Evolutionary conservation across 2,113 vertebrate genomes (phyloP).

Genomic region (Odobenus rosmarus): DNA sequence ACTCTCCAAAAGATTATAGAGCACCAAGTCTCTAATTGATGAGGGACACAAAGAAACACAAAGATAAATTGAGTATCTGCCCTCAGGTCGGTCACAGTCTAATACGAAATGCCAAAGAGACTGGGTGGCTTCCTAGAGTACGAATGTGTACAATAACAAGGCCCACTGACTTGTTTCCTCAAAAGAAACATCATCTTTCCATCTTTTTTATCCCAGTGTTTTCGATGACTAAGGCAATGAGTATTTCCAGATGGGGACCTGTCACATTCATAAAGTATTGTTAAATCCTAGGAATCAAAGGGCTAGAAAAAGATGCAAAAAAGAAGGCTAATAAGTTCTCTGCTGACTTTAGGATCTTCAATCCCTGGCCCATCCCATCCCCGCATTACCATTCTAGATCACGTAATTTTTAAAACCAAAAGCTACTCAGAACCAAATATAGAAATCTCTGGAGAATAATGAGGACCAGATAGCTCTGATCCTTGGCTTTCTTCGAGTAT

Average conservation of each 20-base stretch:
- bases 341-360: neutral
- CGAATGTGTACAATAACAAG: neutral
- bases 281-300: neutral
- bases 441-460: neutral
- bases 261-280: neutral
- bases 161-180: neutral
- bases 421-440: neutral
- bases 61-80: neutral
- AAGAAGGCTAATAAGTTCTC: neutral
- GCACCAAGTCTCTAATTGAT: neutral
- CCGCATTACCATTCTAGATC: neutral
- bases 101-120: neutral
- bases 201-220: neutral
- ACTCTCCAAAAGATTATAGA: neutral
- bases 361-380: neutral
- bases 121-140: neutral
- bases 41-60: neutral
- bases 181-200: neutral
- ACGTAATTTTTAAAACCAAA: conserved; percentile 1
- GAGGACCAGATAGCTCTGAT: neutral
- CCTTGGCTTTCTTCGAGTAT: neutral
- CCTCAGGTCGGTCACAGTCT: neutral
- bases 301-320: neutral
- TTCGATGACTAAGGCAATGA: neutral
- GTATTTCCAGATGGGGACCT: neutral